Conservation (phyloP, 2,888 invertebrate genomes). For the Scaeva pyrastri region DNA sequence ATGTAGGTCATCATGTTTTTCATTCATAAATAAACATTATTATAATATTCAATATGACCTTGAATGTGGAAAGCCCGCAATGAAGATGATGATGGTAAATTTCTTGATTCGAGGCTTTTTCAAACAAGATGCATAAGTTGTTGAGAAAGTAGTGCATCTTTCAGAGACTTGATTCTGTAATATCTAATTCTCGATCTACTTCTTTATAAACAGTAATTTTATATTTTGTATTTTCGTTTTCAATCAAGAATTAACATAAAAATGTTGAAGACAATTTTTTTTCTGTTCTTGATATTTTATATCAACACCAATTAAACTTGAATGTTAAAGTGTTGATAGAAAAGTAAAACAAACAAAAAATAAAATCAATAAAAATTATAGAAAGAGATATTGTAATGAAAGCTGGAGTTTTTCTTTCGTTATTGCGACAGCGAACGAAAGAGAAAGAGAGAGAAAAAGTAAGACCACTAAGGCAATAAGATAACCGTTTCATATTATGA, state of each 20-base stretch:
- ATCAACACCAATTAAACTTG: not conserved
- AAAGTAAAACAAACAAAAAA: not conserved
- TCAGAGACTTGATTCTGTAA: not conserved
- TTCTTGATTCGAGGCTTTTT: not conserved
- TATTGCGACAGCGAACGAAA: too few relatives aligned
- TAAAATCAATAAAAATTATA: not conserved
- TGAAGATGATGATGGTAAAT: not conserved
- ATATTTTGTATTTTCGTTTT: conserved; percentile 30
- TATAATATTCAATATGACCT: conserved; percentile 55
- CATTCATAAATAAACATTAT: conserved; percentile 27
- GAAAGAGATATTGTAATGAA: not conserved
- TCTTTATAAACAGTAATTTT: conserved; percentile 15
- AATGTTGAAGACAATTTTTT: not conserved
- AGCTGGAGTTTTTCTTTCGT: not conserved
- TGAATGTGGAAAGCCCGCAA: conserved; percentile 48
- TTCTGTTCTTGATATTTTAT: not conserved
- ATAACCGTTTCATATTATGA: too few relatives aligned
- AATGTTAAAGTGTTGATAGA: conserved; percentile 3
- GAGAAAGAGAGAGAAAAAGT: too few relatives aligned
- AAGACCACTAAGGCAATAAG: too few relatives aligned
- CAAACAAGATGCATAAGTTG: conserved; percentile 35
- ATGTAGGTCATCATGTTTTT: conserved; percentile 20
- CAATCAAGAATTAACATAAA: conserved; percentile 13
- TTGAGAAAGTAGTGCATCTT: conserved; percentile 50
- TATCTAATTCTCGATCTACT: conserved; percentile 3